phyloP scores from a whole-genome alignment of 1,140 invertebrate species.

The Asobara japonica region DNA sequence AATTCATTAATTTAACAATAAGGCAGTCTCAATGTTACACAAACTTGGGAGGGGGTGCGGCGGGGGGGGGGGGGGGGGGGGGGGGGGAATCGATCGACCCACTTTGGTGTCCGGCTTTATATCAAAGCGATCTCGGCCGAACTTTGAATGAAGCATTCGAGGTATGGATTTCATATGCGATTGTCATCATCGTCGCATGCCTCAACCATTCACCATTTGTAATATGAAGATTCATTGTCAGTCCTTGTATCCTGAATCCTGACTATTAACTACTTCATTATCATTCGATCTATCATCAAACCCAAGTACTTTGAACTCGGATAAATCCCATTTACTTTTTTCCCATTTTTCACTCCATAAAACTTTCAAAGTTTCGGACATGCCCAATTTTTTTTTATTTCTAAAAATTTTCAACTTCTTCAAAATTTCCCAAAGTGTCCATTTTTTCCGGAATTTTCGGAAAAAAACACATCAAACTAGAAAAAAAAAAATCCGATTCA shows the following conservation, averaged over 20 bases:
- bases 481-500: no score
- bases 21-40: conserved; percentile 29
- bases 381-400: no score
- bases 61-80: neutral
- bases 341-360: no score
- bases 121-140: conserved; percentile 36
- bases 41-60: conserved; percentile 21
- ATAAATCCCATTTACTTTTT: no score
- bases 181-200: conserved; percentile 32
- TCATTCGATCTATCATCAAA: no score
- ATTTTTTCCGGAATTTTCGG: no score
- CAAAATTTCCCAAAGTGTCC: no score
- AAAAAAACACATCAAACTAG: no score
- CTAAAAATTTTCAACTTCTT: no score
- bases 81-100: conserved; percentile 53
- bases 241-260: neutral
- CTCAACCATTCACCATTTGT: neutral
- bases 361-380: no score
- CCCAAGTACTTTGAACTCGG: no score
- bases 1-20: conserved; percentile 15
- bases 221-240: neutral
- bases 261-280: neutral
- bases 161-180: conserved; percentile 29
- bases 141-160: conserved; percentile 38
- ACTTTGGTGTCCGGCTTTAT: conserved; percentile 41